Evolutionary conservation across 2,797 vertebrate species (phyloP).

Genomic region (Eutrigla gurnardus): DNA sequence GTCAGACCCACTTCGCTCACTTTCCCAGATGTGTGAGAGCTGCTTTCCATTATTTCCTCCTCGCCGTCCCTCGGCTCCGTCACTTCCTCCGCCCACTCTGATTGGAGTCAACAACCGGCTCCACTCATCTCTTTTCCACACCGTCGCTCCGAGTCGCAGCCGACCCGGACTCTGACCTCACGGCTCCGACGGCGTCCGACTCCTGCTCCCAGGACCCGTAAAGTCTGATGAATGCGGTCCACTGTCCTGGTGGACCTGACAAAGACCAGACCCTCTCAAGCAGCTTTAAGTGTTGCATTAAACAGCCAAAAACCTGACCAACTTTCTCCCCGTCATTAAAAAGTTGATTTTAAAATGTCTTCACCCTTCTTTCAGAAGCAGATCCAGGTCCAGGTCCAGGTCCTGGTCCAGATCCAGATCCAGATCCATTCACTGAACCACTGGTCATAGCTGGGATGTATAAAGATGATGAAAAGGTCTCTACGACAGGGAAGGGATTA

Average conservation of each 20-base stretch:
- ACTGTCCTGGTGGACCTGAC: not conserved
- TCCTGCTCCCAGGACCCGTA: not conserved
- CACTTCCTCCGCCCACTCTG: slow-evolving; percentile 40
- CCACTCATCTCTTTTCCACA: slow-evolving; percentile 5
- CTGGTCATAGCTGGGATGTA: too few species aligned
- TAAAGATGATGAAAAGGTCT: too few species aligned
- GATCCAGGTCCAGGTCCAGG: too few species aligned
- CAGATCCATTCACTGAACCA: too few species aligned
- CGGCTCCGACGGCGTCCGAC: not conserved
- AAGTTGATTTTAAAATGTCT: too few species aligned
- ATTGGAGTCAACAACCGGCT: slow-evolving; percentile 32
- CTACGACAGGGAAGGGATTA: not conserved
- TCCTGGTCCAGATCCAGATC: too few species aligned
- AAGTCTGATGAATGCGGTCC: not conserved
- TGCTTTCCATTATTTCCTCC: slow-evolving; percentile 40
- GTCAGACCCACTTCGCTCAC: slow-evolving; percentile 40
- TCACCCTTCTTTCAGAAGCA: too few species aligned
- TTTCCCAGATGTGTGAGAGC: slow-evolving; percentile 45
- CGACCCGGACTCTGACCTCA: not conserved
- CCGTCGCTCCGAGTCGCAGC: slow-evolving; percentile 16
- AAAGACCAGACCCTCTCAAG: not conserved
- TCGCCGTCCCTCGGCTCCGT: slow-evolving; percentile 28
- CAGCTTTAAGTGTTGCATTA: too few species aligned
- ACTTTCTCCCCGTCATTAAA: too few species aligned
- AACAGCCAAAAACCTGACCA: too few species aligned